Evolutionary conservation across 2,888 invertebrate genomes (phyloP).

Genomic region (Ctena decussata): DNA sequence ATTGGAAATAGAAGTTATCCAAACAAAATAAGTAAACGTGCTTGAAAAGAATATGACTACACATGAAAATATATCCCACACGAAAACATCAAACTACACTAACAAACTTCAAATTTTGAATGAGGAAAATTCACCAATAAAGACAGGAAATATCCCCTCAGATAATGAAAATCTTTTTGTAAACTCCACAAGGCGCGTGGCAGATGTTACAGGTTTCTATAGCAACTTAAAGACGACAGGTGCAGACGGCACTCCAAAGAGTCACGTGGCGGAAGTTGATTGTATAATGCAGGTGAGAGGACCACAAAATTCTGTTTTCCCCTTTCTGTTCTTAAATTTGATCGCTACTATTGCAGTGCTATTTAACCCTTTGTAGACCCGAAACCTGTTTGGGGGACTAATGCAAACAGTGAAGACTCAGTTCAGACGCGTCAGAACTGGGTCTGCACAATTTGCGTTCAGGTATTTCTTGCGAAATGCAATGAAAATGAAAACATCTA

Average conservation of each 20-base stretch:
- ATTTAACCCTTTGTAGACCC: no score
- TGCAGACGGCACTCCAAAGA: conserved; percentile 11
- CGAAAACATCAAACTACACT: not conserved
- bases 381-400: no score
- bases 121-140: not conserved
- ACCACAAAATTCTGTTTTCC: not conserved
- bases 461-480: no score
- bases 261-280: conserved; percentile 18
- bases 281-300: not conserved
- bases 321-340: no score
- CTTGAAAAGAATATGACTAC: no score
- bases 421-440: no score
- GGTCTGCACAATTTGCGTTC: no score
- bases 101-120: not conserved
- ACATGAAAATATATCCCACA: not conserved
- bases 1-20: no score
- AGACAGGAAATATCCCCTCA: not conserved
- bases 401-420: no score
- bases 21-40: no score
- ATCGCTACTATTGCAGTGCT: no score
- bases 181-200: not conserved
- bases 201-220: conserved; percentile 15
- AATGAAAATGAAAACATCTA: no score
- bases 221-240: conserved; percentile 41
- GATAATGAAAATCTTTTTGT: conserved; percentile 8